A percentile compares a stretch with the other conserved stretches of the same genome.
Evolutionary conservation across 2,113 vertebrate species (phyloP).

Genomic region (Nothoprocta pentlandii): DNA sequence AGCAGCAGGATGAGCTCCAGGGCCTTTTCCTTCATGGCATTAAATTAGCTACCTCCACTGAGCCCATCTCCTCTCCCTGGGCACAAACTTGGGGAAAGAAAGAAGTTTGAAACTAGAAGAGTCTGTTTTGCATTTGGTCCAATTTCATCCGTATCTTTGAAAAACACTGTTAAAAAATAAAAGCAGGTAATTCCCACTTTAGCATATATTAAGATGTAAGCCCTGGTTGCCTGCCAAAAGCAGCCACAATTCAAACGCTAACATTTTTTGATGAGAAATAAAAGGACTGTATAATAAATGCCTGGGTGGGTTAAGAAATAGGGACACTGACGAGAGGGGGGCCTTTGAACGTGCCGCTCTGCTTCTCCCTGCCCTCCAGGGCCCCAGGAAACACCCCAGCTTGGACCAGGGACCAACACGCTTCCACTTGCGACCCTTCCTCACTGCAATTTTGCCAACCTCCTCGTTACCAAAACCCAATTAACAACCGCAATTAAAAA

Average conservation of each 20-base stretch:
- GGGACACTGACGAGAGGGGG: not conserved
- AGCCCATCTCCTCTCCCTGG: too few species aligned
- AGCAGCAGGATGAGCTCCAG: not conserved
- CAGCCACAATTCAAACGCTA: not conserved
- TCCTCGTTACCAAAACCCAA: too few species aligned
- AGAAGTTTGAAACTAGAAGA: not conserved
- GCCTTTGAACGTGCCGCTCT: not conserved
- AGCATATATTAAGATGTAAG: not conserved
- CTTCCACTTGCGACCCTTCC: too few species aligned
- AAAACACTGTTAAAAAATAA: not conserved
- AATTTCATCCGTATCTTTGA: not conserved
- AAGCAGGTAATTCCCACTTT: not conserved
- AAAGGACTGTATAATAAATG: not conserved
- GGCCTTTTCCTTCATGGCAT: too few species aligned
- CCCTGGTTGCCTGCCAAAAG: not conserved
- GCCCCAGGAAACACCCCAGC: too few species aligned
- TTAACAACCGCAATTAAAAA: too few species aligned
- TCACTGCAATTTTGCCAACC: too few species aligned
- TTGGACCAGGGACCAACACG: too few species aligned
- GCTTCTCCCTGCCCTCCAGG: not conserved
- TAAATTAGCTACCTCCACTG: not conserved
- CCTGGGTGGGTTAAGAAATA: not conserved
- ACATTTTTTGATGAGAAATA: accelerated
- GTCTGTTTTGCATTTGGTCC: not conserved
- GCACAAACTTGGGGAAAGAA: not conserved